These are phyloP conservation scores for Acanthoscelides obtectus DNA, from an alignment of 2,888 invertebrate genomes.

Conservation along the genomic window DNA sequence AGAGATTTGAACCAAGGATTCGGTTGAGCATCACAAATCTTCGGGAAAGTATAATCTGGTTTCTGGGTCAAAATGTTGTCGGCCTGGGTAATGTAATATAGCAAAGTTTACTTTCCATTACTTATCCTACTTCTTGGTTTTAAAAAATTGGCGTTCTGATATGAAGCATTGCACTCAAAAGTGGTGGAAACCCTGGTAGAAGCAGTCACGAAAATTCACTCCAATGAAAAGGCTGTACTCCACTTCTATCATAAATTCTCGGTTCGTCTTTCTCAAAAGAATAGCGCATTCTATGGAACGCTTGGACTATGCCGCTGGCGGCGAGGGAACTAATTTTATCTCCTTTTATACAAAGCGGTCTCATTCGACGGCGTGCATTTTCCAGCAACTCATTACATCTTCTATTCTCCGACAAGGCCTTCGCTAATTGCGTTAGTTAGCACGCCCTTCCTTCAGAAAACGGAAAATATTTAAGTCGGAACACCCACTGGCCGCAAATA, in stretches of 20 bases:
- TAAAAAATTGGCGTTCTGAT: too few relatives aligned
- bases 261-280: background rate
- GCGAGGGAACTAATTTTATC: background rate
- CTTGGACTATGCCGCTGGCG: background rate
- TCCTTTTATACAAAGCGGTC: background rate
- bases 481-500: background rate
- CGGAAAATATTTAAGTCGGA: background rate
- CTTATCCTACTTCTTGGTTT: too few relatives aligned
- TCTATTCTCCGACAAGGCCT: background rate
- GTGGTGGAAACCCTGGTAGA: too few relatives aligned
- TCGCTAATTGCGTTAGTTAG: background rate
- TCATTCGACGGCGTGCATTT: background rate
- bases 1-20: too few relatives aligned
- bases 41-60: too few relatives aligned
- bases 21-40: too few relatives aligned
- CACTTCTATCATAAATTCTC: background rate
- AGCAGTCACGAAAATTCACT: too few relatives aligned
- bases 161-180: too few relatives aligned
- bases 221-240: background rate
- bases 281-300: background rate
- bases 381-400: background rate
- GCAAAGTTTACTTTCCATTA: too few relatives aligned
- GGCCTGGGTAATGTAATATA: too few relatives aligned
- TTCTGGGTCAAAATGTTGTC: too few relatives aligned
- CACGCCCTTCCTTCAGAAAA: background rate